phyloP scores from a whole-genome alignment of 2,113 vertebrate species.

The Hemibagrus wyckioides region DNA sequence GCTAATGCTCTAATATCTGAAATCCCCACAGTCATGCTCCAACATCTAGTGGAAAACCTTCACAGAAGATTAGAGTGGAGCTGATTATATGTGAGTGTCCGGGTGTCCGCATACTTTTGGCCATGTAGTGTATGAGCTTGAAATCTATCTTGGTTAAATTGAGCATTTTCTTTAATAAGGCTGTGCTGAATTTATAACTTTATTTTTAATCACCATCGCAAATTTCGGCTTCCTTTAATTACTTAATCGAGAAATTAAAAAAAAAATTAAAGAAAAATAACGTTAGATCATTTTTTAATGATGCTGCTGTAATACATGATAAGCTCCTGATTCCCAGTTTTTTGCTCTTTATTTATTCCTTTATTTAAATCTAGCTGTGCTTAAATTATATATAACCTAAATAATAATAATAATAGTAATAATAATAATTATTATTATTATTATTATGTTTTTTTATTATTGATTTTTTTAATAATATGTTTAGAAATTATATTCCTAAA shows the following conservation, averaged over 20 bases:
- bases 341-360: not conserved
- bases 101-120: not conserved
- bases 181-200: not conserved
- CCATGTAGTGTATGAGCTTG: not conserved
- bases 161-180: not conserved
- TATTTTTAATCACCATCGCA: not conserved
- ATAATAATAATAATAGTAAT: too few relatives aligned
- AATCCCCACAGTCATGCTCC: not conserved
- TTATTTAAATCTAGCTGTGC: not conserved
- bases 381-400: too few relatives aligned
- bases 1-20: not conserved
- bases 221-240: not conserved
- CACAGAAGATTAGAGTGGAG: not conserved
- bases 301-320: not conserved
- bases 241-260: not conserved
- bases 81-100: not conserved
- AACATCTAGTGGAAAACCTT: not conserved
- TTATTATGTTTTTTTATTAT: not conserved
- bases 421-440: too few relatives aligned
- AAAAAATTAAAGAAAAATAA: not conserved
- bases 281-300: not conserved
- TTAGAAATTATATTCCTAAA: not conserved
- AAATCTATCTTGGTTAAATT: not conserved
- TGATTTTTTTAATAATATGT: not conserved
- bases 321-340: not conserved